These are phyloP conservation scores for Scaptomyza reducta DNA, from an alignment of 2,888 invertebrate genomes.

Conservation along the genomic window DNA sequence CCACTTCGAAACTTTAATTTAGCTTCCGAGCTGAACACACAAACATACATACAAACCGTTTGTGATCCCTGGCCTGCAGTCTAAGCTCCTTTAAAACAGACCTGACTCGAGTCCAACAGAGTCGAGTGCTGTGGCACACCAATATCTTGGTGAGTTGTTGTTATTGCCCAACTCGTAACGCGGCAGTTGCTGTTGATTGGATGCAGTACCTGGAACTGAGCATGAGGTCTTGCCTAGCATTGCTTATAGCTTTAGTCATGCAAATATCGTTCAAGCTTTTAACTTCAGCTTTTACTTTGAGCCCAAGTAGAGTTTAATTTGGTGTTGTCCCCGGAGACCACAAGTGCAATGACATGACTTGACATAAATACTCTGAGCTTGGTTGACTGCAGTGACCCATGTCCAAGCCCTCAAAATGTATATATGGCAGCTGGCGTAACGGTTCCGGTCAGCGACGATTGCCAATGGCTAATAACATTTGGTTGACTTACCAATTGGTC, in stretches of 20 bases:
- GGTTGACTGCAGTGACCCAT: constrained; percentile 21
- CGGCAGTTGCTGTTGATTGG: constrained; percentile 37
- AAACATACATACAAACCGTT: constrained; percentile 6
- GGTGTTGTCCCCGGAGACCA: constrained; percentile 20
- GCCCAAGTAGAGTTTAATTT: constrained; percentile 6
- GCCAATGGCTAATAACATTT: constrained; percentile 47
- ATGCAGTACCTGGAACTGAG: constrained; percentile 14
- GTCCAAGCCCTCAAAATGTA: constrained; percentile 11
- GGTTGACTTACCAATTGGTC: constrained; percentile 48
- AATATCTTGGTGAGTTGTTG: constrained; percentile 19
- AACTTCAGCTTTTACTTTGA: constrained; percentile 5
- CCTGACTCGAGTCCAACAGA: constrained; percentile 3
- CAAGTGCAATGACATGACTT: constrained; percentile 26
- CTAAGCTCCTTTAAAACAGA: constrained; percentile 27
- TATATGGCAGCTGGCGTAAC: constrained; percentile 45
- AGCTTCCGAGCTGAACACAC: constrained; percentile 4
- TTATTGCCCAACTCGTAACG: constrained; percentile 3
- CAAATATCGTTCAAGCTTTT: neutral
- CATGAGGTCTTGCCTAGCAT: neutral
- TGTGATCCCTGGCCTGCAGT: constrained; percentile 27
- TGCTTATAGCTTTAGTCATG: neutral
- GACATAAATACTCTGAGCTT: constrained; percentile 17
- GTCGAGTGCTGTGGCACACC: constrained; percentile 5
- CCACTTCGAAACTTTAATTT: constrained; percentile 48
- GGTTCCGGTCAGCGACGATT: constrained; percentile 45